A percentile compares a stretch with the other conserved stretches of the same genome.
phyloP scores from a whole-genome alignment of 2,888 invertebrate genomes.

The Dorcus parallelipipedus region DNA sequence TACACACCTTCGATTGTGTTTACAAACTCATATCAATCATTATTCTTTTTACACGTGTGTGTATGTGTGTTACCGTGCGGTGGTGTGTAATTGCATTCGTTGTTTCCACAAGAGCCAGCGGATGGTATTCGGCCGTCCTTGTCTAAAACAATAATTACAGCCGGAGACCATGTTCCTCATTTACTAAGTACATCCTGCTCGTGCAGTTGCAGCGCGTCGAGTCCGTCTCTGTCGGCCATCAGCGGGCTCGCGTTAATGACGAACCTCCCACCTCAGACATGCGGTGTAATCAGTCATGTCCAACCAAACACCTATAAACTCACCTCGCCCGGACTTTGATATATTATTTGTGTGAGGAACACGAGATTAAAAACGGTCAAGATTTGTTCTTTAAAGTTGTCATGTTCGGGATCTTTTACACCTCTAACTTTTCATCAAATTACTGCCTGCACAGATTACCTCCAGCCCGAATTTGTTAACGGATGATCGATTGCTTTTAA shows the following conservation, averaged over 20 bases:
- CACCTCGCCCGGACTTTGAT: slow-evolving; percentile 42
- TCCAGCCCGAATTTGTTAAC: slow-evolving; percentile 22
- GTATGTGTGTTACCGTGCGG: neutral
- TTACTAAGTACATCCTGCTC: slow-evolving; percentile 22
- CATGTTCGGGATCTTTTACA: slow-evolving; percentile 69
- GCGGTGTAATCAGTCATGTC: slow-evolving; percentile 45
- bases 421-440: slow-evolving; percentile 32
- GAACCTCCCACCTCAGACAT: slow-evolving; percentile 35
- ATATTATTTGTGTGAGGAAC: slow-evolving; percentile 45
- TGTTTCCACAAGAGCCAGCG: neutral
- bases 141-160: slow-evolving; percentile 21
- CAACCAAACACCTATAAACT: slow-evolving; percentile 41
- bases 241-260: slow-evolving; percentile 27
- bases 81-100: neutral
- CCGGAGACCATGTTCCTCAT: slow-evolving; percentile 42
- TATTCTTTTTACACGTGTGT: too few species aligned
- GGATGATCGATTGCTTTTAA: slow-evolving; percentile 25
- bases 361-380: slow-evolving; percentile 40
- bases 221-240: slow-evolving; percentile 20
- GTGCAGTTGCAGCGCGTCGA: slow-evolving; percentile 15
- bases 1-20: too few species aligned
- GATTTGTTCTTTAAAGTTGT: slow-evolving; percentile 41
- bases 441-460: slow-evolving; percentile 15
- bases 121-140: slow-evolving; percentile 11
- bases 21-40: too few species aligned